phyloP scores from a whole-genome alignment of 2,888 invertebrate species.

The Anarsia innoxiella region DNA sequence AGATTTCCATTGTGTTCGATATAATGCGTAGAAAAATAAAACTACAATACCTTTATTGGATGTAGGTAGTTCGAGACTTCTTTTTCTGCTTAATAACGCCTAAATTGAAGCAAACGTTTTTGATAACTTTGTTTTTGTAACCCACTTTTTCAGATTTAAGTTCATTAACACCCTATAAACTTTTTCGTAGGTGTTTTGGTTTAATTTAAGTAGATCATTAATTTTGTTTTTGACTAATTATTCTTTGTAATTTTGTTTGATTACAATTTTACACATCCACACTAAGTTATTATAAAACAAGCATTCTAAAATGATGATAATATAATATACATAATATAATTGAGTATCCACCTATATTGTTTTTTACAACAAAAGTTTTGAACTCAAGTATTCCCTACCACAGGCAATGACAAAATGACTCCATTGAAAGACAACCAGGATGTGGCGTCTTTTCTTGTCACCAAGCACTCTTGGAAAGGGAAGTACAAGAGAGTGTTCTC shows the following conservation, averaged over 20 bases:
- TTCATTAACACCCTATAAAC: no score
- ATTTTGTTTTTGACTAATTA: no score
- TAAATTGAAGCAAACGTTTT: background rate
- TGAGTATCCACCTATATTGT: constrained; percentile 14
- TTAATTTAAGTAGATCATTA: no score
- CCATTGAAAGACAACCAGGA: constrained; percentile 95
- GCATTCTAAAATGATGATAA: background rate
- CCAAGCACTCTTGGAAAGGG: constrained; percentile 99
- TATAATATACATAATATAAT: no score
- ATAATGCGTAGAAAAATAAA: constrained; percentile 8
- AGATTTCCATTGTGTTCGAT: background rate
- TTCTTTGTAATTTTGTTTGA: background rate
- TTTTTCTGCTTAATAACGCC: constrained; percentile 8
- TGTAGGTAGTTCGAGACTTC: constrained; percentile 9
- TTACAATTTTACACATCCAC: background rate
- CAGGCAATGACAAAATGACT: constrained; percentile 82
- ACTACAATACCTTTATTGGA: constrained; percentile 11
- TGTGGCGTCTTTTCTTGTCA: constrained; percentile 96
- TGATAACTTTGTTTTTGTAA: constrained; percentile 20
- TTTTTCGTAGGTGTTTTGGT: no score
- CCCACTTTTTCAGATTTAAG: constrained; percentile 32
- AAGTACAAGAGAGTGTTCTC: constrained; percentile 99
- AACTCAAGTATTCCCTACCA: constrained; percentile 16
- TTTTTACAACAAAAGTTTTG: constrained; percentile 11
- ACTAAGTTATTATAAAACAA: background rate